Evolutionary conservation across 2,888 invertebrate species (phyloP).

Genomic region (Eupithecia subumbrata): DNA sequence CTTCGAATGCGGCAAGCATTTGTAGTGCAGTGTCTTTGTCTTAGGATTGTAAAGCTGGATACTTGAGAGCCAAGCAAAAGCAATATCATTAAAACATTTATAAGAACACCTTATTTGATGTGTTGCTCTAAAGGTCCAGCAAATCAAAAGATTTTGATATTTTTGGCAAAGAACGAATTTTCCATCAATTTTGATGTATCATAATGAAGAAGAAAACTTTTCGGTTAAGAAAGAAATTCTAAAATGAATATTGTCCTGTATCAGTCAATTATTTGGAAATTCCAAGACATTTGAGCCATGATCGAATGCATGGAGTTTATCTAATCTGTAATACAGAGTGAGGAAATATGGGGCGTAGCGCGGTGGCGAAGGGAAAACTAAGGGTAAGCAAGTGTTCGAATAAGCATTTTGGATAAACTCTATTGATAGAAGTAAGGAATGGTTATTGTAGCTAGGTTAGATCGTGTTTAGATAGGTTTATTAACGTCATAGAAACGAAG

Average conservation of each 20-base stretch:
- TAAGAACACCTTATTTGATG: not conserved
- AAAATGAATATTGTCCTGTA: slow-evolving; percentile 35
- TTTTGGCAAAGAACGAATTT: slow-evolving; percentile 16
- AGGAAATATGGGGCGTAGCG: slow-evolving; percentile 17
- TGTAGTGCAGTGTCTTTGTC: not conserved
- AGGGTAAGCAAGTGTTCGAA: slow-evolving; percentile 33
- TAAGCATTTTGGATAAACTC: slow-evolving; percentile 54
- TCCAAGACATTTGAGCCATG: slow-evolving; percentile 42
- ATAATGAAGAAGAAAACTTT: not conserved
- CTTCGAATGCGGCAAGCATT: not conserved
- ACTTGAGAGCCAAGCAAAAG: not conserved
- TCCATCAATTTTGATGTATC: not conserved
- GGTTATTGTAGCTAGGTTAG: slow-evolving; percentile 69
- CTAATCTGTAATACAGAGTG: slow-evolving; percentile 31
- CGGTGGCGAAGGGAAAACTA: slow-evolving; percentile 17
- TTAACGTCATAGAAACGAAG: slow-evolving; percentile 78
- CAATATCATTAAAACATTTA: not conserved
- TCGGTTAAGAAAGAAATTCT: slow-evolving; percentile 8
- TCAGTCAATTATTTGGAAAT: slow-evolving; percentile 43
- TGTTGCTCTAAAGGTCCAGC: not conserved
- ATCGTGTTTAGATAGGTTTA: slow-evolving; percentile 68
- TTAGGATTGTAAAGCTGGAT: not conserved
- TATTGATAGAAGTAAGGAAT: slow-evolving; percentile 58
- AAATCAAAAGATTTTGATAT: slow-evolving; percentile 15
- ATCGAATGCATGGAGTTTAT: slow-evolving; percentile 43